A percentile compares a stretch with the other conserved stretches of the same genome.
Evolutionary conservation across 2,888 invertebrate genomes (phyloP).

Genomic region (Epinotia demarniana): DNA sequence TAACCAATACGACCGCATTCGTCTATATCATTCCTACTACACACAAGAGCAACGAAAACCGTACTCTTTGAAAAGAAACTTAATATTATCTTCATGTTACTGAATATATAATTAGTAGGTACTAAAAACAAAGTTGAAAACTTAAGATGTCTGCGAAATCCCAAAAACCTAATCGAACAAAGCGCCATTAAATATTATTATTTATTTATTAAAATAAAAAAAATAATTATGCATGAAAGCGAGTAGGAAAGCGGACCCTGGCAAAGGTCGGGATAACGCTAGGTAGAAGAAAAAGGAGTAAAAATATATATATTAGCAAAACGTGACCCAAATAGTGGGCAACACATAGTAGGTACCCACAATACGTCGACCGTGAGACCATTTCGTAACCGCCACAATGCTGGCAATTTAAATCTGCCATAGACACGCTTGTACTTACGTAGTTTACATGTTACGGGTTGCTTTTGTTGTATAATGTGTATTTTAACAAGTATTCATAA

Average conservation of each 20-base stretch:
- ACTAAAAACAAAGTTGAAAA: background rate
- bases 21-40: too few relatives aligned
- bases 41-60: too few relatives aligned
- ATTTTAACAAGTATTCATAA: conserved; percentile 54
- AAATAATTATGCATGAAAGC: too few relatives aligned
- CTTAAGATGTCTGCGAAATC: background rate
- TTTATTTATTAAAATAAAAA: background rate
- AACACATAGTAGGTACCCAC: conserved; percentile 56
- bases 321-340: conserved; percentile 58
- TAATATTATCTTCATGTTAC: too few relatives aligned
- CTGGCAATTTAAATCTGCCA: conserved; percentile 70
- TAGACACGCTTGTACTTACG: conserved; percentile 68
- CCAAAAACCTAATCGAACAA: background rate
- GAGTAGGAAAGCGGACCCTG: too few relatives aligned
- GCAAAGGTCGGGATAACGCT: too few relatives aligned
- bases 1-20: too few relatives aligned
- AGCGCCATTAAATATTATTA: too few relatives aligned
- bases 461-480: conserved; percentile 58
- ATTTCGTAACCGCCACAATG: conserved; percentile 73
- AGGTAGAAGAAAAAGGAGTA: background rate
- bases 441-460: conserved; percentile 47
- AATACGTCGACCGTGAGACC: conserved; percentile 74
- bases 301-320: conserved; percentile 51
- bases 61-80: too few relatives aligned
- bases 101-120: background rate